Evolutionary conservation across 2,113 vertebrate species (phyloP).

Genomic region (Rallus limicola): DNA sequence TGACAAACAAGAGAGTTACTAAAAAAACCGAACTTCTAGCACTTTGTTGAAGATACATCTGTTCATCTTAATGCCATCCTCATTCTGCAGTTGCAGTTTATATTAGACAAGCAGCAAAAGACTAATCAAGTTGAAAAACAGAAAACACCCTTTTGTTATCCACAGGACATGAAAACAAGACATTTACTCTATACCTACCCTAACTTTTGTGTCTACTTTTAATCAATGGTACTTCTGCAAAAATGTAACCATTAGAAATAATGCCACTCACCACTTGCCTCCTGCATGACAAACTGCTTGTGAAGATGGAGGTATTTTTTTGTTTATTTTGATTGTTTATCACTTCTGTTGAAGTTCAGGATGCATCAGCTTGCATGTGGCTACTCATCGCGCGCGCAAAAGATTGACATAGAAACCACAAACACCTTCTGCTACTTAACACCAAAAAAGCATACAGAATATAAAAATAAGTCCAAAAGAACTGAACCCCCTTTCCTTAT

Average conservation of each 20-base stretch:
- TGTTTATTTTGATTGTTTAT: neutral
- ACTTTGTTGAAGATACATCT: neutral
- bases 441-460: neutral
- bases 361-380: neutral
- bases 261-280: neutral
- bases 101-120: constrained; percentile 22
- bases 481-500: neutral
- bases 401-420: constrained; percentile 33
- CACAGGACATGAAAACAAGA: neutral
- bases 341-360: neutral
- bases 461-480: neutral
- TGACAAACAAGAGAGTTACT: neutral
- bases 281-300: neutral
- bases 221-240: neutral
- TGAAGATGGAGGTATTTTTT: neutral
- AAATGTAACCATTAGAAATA: neutral
- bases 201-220: neutral
- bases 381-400: constrained; percentile 13
- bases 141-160: constrained; percentile 5
- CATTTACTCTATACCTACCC: neutral
- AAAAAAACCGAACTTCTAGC: neutral
- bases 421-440: constrained; percentile 32
- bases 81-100: neutral
- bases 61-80: neutral
- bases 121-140: constrained; percentile 23